phyloP scores from a whole-genome alignment of 1,140 invertebrate genomes.

The Magallana angulata region DNA sequence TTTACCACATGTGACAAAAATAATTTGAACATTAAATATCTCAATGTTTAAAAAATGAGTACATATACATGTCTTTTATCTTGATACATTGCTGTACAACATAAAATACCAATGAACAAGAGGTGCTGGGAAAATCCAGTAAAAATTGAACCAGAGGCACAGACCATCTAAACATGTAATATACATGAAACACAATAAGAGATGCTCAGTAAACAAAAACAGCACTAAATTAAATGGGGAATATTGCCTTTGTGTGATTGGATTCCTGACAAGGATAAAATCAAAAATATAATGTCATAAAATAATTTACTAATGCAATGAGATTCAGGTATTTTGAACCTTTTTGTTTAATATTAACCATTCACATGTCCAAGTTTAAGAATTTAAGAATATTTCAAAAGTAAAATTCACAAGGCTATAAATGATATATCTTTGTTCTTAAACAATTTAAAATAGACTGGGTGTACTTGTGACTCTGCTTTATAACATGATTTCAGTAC shows the following conservation, averaged over 20 bases:
- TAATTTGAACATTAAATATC: constrained; percentile 35
- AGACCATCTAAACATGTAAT: neutral
- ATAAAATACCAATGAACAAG: constrained; percentile 26
- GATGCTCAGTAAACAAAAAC: neutral
- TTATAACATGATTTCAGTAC: constrained; percentile 25
- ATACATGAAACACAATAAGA: neutral
- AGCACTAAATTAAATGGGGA: neutral
- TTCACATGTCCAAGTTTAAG: neutral
- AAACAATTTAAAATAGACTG: neutral
- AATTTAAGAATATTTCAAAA: neutral
- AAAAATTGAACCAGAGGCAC: neutral
- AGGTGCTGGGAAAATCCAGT: constrained; percentile 18
- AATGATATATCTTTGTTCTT: neutral
- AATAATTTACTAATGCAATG: neutral
- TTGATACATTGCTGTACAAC: constrained; percentile 19
- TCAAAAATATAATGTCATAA: neutral
- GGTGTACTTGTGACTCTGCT: neutral
- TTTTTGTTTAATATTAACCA: neutral
- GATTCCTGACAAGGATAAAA: neutral
- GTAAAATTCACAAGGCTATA: neutral
- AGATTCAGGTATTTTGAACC: neutral
- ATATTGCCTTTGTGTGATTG: constrained; percentile 13
- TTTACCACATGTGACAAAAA: constrained; percentile 32
- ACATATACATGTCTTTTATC: neutral
- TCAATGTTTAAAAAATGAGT: constrained; percentile 18